Evolutionary conservation across 2,888 invertebrate genomes (phyloP), one percentile per base, ranked within the genome.

Genomic region (Drosophila mettleri): DNA sequence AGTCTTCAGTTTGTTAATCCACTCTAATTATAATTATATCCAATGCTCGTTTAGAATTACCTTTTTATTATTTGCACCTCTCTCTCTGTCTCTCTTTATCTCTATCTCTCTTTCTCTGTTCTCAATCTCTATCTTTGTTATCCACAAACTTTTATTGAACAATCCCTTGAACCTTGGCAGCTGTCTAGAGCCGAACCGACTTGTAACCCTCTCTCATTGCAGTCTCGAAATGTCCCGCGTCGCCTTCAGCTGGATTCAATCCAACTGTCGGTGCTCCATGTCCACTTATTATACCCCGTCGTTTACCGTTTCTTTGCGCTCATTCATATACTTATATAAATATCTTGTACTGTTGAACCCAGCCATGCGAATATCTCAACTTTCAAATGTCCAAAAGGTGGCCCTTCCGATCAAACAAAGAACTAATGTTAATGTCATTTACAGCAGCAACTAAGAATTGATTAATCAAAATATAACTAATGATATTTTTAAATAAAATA

Each of bases 351-450:
- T 51, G 68, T 72, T 63, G 48, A 59, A 58, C 77, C 67, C 31
- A 59, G 59, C 54, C 76, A 59, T 48, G 38, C 38, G 54, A 61
- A 61, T 31, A 41, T 69, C 39, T 74, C 68, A 53, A 63, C 64
- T 72, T 72, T 63, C 59, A 63, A 74, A 54, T 54, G 36, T 77
- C 77, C 78, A 59, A 45, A 41, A 60, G 74, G 67, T 77, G 67
- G 67, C 73, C 62, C 74, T 39, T 14, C 53, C 57, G 45, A 24
- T 36, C 39, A 46, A 48, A 16, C 45, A 52, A 54, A 24, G 20
- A 87, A 82, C 78, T 81, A 78, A 82, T 81, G 55, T 71, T 77
- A 45, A 57, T n/a, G n/a, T 67, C 58, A 71, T 52, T 64, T 75
- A 73, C 61, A 67, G 73, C 78, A 74, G 69, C 74, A 66, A 74